Base-by-base conservation (phyloP, 1,140 invertebrate genomes). In the Cataglyphis hispanica region DNA sequence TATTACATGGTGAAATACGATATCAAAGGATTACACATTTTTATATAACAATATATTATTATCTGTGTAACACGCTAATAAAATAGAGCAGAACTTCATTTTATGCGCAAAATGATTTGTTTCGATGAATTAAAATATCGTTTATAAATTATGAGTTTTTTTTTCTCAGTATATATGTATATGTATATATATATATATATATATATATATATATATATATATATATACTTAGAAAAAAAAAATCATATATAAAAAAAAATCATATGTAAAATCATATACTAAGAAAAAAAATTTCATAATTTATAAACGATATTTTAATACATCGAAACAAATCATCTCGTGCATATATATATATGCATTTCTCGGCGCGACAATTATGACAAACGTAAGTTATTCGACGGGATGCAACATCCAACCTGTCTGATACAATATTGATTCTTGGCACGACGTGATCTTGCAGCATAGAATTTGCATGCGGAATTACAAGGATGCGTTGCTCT, bases 401-500 rank as follows among this genome's bases (percentile, higher is more conserved):
- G 66, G 50, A 81, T 84, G 84, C 53, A 69, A 64, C 84, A 89
- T 88, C 86, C 81, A 56, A 84, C 46, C 74, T 78, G 78, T 66
- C 69, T 83, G 84, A 86, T 91, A 72, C 87, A 80, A 86, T 86
- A 87, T 91, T 85, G 90, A 91, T 91, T 91, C 56, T 63, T 53
- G 53, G 58, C 77, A 60, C 86, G 64, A 66, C 75, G 81, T 85
- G 76, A 43, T 84, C 60, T 77, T 66, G 84, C 80, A 61, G 66
- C 84, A 69, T 77, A 85, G 80, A 90, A 91, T 91, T 91, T 91
- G 89, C 89, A 90, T 91, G 88, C 76, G 86, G 86, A 89, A 90
- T 87, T 90, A 90, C 86, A 83, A 63, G 74, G 83, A 56, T 67
- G 40, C 64, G 70, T 53, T 56, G 25, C 83, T 53, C 75, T 84